Evolutionary conservation across 2,113 vertebrate species (phyloP), one percentile per base, ranked within the genome.

Genomic region (Cebus imitator): DNA sequence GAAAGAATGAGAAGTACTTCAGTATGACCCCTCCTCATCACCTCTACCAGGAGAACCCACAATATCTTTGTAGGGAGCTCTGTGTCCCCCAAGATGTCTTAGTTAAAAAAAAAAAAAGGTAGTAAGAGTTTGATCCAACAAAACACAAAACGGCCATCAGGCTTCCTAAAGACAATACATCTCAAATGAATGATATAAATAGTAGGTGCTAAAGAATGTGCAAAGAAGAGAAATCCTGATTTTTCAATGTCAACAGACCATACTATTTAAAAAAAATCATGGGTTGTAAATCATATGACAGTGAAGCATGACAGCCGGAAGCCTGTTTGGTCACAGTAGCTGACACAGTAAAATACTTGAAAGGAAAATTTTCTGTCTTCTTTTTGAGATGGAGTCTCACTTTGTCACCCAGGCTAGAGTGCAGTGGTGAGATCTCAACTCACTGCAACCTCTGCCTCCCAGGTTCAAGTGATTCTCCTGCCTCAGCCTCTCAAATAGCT

Each of bases 1-100:
- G 27, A 18, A 20, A 2, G 20, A 9, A 32, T 1, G 1, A 55
- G 1, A 2, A 6, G 1, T 12, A 25, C 3, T 21, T 9, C 30
- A 32, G 11, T 4, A 10, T 9, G 9, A 37, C 17, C 37, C 48
- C 30, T 45, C 50, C 73, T 78, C 35, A 7, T 8, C 43, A 7
- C n/a, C 18, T 79, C 25, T 9, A 25, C 55, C 25, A 32, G 25
- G 30, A 76, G 5, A 72, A 78, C 37, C 87, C 40, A 90, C 1
- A 40, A 35, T 61, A 23, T 48, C 52, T 86, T 50, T 14, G 13
- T 6, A 48, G 58, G 18, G 37, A 73, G 27, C 23, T n/a, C 32
- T 6, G 17, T 14, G 25, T 11, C 16, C 18, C 5, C 2, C 45
- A 86, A 82, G 8, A 70, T 25, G 50, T 83, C 66, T 85, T 61